Conservation (phyloP, 2,797 vertebrate genomes). For the Hydrocynus forskahlii region DNA sequence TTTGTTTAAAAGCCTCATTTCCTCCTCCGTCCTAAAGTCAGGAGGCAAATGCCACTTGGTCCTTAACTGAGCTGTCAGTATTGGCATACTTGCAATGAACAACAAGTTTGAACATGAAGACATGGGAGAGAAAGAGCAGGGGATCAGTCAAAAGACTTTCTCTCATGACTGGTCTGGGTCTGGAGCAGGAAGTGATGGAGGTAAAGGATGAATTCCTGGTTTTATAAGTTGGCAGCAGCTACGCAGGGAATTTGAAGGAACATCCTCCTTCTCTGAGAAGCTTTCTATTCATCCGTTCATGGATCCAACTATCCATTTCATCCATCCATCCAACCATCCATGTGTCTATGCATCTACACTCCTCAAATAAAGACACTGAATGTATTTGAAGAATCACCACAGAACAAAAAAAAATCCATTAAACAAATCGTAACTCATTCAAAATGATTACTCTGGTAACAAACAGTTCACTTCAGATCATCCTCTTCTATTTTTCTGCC, state of each 20-base stretch:
- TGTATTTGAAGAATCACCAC: too few species aligned
- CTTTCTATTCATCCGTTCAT: conserved; percentile 11
- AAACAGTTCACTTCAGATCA: too few species aligned
- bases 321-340: neutral
- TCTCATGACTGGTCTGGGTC: conserved; percentile 1
- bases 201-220: conserved; percentile 14
- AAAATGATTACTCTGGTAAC: too few species aligned
- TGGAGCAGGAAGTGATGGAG: conserved; percentile 8
- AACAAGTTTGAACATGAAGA: neutral
- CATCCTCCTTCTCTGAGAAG: conserved; percentile 16
- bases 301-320: neutral
- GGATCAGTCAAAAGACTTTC: neutral
- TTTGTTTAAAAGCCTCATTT: conserved; percentile 32
- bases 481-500: too few species aligned
- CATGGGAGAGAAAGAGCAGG: neutral
- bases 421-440: too few species aligned
- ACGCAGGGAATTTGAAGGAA: conserved; percentile 10
- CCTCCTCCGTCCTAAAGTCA: conserved; percentile 20
- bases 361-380: neutral
- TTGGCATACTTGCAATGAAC: conserved; percentile 5
- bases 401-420: too few species aligned
- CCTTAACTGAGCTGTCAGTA: conserved; percentile 28
- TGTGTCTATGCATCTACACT: neutral
- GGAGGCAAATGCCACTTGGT: conserved; percentile 24
- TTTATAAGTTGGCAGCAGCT: conserved; percentile 23